A percentile compares a stretch with the other conserved stretches of the same genome.
phyloP scores from a whole-genome alignment of 2,113 vertebrate species.

The Sturnus vulgaris region DNA sequence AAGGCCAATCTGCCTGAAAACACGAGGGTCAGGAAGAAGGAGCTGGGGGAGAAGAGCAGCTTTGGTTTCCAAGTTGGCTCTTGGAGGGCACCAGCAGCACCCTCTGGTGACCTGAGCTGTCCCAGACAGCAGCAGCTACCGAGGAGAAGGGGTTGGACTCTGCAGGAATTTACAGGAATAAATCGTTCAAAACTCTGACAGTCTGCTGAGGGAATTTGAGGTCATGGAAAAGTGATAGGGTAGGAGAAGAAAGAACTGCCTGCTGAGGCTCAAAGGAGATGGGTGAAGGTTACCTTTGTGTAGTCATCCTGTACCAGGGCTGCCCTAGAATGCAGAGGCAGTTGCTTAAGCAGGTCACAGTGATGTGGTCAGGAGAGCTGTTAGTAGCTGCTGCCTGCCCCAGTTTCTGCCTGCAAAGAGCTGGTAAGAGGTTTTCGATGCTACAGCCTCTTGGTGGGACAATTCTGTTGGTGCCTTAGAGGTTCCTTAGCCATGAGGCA shows the following conservation, averaged over 20 bases:
- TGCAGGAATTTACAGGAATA: not conserved
- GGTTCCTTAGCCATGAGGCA: not conserved
- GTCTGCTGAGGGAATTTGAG: not conserved
- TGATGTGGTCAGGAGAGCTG: not conserved
- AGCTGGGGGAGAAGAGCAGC: not conserved
- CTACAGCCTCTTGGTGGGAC: not conserved
- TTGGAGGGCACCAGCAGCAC: slow-evolving; percentile 29
- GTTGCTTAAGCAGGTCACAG: not conserved
- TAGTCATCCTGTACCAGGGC: not conserved
- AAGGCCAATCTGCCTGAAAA: not conserved
- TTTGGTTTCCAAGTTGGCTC: not conserved
- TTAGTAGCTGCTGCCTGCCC: not conserved
- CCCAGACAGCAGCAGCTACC: not conserved
- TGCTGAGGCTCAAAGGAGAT: accelerated
- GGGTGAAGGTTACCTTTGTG: not conserved
- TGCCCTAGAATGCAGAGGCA: not conserved
- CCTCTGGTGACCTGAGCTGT: slow-evolving; percentile 27
- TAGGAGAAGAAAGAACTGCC: not conserved
- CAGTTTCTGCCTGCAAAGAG: not conserved
- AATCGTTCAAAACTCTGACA: not conserved
- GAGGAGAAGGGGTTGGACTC: not conserved
- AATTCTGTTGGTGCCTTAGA: not conserved
- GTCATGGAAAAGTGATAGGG: not conserved
- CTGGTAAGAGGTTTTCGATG: not conserved
- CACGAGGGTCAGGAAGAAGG: accelerated